phyloP scores from a whole-genome alignment of 2,888 invertebrate species.

The Synanthedon myopaeformis region DNA sequence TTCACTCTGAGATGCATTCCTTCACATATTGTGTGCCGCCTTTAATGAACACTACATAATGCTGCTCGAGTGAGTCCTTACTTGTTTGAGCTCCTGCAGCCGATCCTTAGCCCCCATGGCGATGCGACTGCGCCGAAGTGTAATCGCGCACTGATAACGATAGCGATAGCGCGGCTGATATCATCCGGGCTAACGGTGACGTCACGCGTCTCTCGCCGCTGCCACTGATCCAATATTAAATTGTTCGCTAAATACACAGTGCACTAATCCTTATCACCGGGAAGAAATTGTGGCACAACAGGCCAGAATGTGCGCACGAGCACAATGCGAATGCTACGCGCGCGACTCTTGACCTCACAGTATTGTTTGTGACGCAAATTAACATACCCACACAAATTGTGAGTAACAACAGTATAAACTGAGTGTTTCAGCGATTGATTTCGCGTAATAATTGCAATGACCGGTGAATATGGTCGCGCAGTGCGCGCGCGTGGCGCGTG shows the following conservation, averaged over 20 bases:
- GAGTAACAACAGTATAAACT: neutral
- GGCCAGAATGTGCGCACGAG: neutral
- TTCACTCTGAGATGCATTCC: too few relatives aligned
- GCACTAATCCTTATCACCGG: too few relatives aligned
- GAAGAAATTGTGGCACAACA: too few relatives aligned
- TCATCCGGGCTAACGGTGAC: slow-evolving; percentile 10
- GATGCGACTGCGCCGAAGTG: slow-evolving; percentile 44
- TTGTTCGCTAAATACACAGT: too few relatives aligned
- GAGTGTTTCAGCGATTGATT: too few relatives aligned
- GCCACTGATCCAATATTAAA: too few relatives aligned
- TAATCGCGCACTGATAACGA: slow-evolving; percentile 46
- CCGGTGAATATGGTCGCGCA: too few relatives aligned
- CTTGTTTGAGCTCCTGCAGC: slow-evolving; percentile 48
- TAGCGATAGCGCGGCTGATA: slow-evolving; percentile 13
- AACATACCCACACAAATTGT: slow-evolving; percentile 1
- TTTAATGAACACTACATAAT: neutral
- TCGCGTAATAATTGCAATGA: too few relatives aligned
- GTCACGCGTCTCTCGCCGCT: too few relatives aligned
- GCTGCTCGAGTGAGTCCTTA: slow-evolving; percentile 21
- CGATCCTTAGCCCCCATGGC: slow-evolving; percentile 56
- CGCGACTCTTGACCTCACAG: slow-evolving; percentile 4
- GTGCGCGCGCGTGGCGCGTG: too few relatives aligned
- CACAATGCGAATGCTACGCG: neutral
- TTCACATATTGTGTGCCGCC: too few relatives aligned
- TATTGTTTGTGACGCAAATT: slow-evolving; percentile 4